These are phyloP conservation scores for Orthosia incerta DNA, from an alignment of 2,888 invertebrate genomes.

Conservation along the genomic window DNA sequence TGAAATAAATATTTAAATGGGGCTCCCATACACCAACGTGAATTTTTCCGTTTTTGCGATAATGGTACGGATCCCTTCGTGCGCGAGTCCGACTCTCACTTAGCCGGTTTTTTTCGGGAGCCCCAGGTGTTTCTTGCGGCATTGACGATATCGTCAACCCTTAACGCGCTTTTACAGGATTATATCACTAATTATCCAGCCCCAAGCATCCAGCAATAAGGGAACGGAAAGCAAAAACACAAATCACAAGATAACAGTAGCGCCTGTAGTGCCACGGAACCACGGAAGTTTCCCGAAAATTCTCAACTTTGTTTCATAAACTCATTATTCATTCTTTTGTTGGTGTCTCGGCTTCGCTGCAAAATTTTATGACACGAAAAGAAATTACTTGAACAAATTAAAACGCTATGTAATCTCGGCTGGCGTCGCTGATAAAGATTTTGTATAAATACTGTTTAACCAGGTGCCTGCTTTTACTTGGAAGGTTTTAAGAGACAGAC, in stretches of 20 bases:
- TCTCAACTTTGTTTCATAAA: conserved; percentile 88
- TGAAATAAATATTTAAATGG: too few species aligned
- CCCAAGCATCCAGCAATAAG: conserved; percentile 49
- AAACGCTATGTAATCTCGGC: conserved; percentile 83
- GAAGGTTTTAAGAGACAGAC: conserved; percentile 2
- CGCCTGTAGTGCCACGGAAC: conserved; percentile 76
- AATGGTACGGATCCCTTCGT: too few species aligned
- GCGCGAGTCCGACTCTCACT: too few species aligned
- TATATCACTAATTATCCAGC: conserved; percentile 47
- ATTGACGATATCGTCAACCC: background rate
- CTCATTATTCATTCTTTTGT: conserved; percentile 90
- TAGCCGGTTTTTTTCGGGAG: too few species aligned
- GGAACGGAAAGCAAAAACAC: conserved; percentile 78
- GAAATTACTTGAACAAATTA: conserved; percentile 87
- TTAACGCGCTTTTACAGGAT: background rate
- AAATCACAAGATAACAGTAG: conserved; percentile 83
- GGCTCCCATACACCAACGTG: too few species aligned
- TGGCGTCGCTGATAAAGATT: conserved; percentile 68
- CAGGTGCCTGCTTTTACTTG: conserved; percentile 39
- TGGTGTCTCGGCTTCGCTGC: conserved; percentile 82
- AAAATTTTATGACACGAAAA: conserved; percentile 87
- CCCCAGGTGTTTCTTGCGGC: too few species aligned
- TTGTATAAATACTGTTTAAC: conserved; percentile 60
- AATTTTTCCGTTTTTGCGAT: too few species aligned
- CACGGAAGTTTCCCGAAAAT: conserved; percentile 83